Conservation (phyloP, 2,888 invertebrate species). For the Lepidochitona cinerea region DNA sequence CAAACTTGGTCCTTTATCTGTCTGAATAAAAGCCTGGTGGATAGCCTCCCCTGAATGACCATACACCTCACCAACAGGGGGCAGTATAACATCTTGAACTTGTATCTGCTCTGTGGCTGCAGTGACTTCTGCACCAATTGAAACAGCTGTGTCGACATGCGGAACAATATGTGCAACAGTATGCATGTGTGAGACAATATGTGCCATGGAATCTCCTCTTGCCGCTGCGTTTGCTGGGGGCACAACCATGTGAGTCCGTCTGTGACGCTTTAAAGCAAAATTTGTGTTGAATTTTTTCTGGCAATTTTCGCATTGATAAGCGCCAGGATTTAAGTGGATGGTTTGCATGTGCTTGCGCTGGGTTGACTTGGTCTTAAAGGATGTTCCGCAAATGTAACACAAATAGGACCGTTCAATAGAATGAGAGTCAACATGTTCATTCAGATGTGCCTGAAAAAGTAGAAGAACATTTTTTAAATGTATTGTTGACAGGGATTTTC, state of each 20-base stretch:
- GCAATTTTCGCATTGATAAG: conserved; percentile 66
- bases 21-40: background rate
- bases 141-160: background rate
- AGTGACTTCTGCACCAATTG: background rate
- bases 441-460: conserved; percentile 64
- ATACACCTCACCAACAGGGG: background rate
- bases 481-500: no score
- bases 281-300: conserved; percentile 70
- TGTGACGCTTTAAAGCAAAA: conserved; percentile 69
- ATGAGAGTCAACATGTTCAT: conserved; percentile 69
- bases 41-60: background rate
- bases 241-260: conserved; percentile 57
- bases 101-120: background rate
- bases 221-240: background rate
- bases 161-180: no score
- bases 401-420: conserved; percentile 72
- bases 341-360: conserved; percentile 70
- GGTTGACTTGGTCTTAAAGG: conserved; percentile 71
- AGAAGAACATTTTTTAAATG: no score
- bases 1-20: background rate
- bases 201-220: background rate
- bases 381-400: conserved; percentile 74
- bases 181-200: no score
- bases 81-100: background rate
- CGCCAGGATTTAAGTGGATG: conserved; percentile 69